Conservation (phyloP, 2,797 vertebrate genomes). For the Anas acuta region DNA sequence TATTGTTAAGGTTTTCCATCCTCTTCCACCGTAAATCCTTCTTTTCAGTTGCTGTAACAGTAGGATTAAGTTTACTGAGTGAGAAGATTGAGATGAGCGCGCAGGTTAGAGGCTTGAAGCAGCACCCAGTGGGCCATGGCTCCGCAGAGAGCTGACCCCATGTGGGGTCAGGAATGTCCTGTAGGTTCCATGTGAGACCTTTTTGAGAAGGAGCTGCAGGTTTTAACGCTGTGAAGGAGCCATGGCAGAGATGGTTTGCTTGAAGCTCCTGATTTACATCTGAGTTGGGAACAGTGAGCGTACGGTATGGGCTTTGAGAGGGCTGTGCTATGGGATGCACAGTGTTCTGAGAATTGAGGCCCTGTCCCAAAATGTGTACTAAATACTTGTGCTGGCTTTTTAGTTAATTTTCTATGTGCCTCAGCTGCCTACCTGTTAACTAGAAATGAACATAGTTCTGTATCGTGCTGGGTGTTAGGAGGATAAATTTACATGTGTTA, state of each 20-base stretch:
- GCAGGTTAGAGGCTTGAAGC: background rate
- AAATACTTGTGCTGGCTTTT: background rate
- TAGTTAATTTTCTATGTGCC: background rate
- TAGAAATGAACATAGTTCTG: background rate
- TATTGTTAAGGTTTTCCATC: slow-evolving; percentile 26
- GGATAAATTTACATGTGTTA: slow-evolving; percentile 5
- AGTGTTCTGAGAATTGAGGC: background rate
- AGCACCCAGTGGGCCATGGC: background rate
- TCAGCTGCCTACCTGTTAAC: background rate
- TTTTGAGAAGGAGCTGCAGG: background rate
- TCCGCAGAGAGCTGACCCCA: background rate
- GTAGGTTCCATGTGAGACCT: background rate
- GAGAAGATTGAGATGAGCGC: background rate
- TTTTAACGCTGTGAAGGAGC: background rate
- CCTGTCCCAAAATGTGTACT: background rate
- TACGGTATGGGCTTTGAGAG: background rate
- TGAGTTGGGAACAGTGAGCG: rapidly evolving
- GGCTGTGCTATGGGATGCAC: background rate
- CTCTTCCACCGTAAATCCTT: background rate
- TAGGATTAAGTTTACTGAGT: slow-evolving; percentile 11
- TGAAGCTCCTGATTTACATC: background rate
- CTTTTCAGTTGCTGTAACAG: background rate
- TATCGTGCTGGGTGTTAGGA: background rate
- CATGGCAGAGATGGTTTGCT: background rate
- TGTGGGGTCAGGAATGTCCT: background rate